Percentiles rank a stretch among this genome's conserved stretches.
Evolutionary conservation across 92 coral and sea anemone genomes (phyloP).

Genomic region (Anthopleura xanthogrammica): DNA sequence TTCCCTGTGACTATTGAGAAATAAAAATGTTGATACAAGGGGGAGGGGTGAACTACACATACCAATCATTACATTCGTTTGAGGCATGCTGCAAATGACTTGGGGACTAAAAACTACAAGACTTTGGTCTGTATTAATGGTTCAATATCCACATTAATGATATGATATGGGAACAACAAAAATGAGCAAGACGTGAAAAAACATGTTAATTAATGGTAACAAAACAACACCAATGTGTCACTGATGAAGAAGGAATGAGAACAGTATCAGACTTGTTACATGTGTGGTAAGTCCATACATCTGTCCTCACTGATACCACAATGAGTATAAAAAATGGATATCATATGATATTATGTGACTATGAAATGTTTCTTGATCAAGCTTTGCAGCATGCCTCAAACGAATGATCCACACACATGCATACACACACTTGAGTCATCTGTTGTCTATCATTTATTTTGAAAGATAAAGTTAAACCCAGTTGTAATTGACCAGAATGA

Average conservation of each 20-base stretch:
- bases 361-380: background rate
- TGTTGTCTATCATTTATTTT: background rate
- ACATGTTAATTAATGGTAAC: no score
- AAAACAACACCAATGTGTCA: no score
- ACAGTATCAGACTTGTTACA: no score
- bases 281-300: no score
- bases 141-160: no score
- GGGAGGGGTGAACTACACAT: background rate
- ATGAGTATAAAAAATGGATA: no score
- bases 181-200: no score
- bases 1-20: constrained; percentile 1
- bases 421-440: background rate
- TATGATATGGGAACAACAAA: background rate
- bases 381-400: background rate
- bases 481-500: background rate
- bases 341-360: background rate
- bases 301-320: no score
- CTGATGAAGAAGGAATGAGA: no score
- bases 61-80: background rate
- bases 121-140: background rate
- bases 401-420: background rate
- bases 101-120: background rate
- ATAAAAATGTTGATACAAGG: background rate
- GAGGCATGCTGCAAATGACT: constrained; percentile 1
- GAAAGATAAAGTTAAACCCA: background rate